Conservation (phyloP, 2,888 invertebrate species). For the Melanostoma mellinum region DNA sequence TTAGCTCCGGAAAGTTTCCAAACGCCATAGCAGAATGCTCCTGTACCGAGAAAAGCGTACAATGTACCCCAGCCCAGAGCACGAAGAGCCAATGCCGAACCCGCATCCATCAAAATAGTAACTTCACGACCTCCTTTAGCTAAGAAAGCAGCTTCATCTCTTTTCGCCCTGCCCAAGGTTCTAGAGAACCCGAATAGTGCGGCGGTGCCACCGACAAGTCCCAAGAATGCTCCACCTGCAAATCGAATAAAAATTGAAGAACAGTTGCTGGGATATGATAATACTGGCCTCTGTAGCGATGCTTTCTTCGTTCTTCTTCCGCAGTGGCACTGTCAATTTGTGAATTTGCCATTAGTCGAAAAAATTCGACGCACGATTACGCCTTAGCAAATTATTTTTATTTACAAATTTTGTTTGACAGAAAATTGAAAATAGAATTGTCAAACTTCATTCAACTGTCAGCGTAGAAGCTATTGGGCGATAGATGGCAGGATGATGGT, state of each 20-base stretch:
- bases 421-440: background rate
- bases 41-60: conserved; percentile 93
- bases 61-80: conserved; percentile 94
- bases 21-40: conserved; percentile 90
- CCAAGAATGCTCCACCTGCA: conserved; percentile 80
- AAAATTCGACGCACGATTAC: background rate
- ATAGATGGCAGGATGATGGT: conserved; percentile 15
- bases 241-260: background rate
- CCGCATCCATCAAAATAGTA: conserved; percentile 88
- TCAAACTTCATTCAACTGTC: no score
- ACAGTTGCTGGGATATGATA: background rate
- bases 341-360: conserved; percentile 48
- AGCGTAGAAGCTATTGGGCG: background rate
- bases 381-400: background rate
- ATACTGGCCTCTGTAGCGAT: conserved; percentile 53
- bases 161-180: conserved; percentile 90
- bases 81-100: conserved; percentile 89
- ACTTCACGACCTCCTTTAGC: conserved; percentile 87
- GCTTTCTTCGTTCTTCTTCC: conserved; percentile 49
- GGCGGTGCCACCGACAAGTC: conserved; percentile 85
- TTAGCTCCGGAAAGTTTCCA: conserved; percentile 95
- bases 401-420: conserved; percentile 30
- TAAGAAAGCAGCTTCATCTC: conserved; percentile 90
- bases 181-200: conserved; percentile 91
- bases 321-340: conserved; percentile 26